Percentiles rank a stretch among this genome's conserved stretches.
Conservation (phyloP, 1,140 invertebrate genomes). For the Drosophila serrata region DNA sequence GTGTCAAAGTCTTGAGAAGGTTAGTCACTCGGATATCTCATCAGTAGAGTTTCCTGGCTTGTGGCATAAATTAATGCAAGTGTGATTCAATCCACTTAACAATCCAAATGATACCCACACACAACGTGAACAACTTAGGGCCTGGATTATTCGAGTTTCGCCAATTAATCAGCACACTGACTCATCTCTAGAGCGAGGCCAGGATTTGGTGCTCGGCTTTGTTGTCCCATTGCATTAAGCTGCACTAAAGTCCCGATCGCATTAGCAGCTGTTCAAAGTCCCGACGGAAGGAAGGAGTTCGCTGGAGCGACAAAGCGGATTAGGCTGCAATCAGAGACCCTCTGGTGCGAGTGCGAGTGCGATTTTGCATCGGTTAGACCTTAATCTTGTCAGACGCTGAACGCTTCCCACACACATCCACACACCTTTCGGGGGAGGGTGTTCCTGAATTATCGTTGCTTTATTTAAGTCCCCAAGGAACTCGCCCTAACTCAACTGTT, state of each 20-base stretch:
- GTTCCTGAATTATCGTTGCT: slow-evolving; percentile 79
- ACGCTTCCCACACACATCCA: slow-evolving; percentile 75
- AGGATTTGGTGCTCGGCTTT: slow-evolving; percentile 49
- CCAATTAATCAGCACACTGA: slow-evolving; percentile 35
- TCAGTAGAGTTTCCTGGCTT: slow-evolving; percentile 2
- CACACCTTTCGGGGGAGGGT: slow-evolving; percentile 18
- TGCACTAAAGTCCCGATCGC: slow-evolving; percentile 63
- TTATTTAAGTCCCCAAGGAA: slow-evolving; percentile 60
- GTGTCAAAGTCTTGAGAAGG: not conserved
- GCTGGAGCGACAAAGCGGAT: slow-evolving; percentile 78
- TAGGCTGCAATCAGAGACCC: slow-evolving; percentile 70
- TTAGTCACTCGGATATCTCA: slow-evolving; percentile 8
- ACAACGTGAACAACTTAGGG: slow-evolving; percentile 6
- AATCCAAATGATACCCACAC: slow-evolving; percentile 11
- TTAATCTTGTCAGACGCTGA: slow-evolving; percentile 80
- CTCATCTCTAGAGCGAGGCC: slow-evolving; percentile 49
- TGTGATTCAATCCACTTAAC: slow-evolving; percentile 18
- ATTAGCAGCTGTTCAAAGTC: slow-evolving; percentile 74
- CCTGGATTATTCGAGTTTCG: slow-evolving; percentile 9
- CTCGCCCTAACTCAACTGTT: slow-evolving; percentile 51
- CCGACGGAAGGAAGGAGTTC: slow-evolving; percentile 39
- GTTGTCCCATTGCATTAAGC: slow-evolving; percentile 77
- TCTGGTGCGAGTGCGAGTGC: slow-evolving; percentile 46
- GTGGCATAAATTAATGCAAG: slow-evolving; percentile 10
- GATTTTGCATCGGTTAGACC: slow-evolving; percentile 80